phyloP scores from a whole-genome alignment of 2,113 vertebrate genomes.

The Pampusana beccarii region DNA sequence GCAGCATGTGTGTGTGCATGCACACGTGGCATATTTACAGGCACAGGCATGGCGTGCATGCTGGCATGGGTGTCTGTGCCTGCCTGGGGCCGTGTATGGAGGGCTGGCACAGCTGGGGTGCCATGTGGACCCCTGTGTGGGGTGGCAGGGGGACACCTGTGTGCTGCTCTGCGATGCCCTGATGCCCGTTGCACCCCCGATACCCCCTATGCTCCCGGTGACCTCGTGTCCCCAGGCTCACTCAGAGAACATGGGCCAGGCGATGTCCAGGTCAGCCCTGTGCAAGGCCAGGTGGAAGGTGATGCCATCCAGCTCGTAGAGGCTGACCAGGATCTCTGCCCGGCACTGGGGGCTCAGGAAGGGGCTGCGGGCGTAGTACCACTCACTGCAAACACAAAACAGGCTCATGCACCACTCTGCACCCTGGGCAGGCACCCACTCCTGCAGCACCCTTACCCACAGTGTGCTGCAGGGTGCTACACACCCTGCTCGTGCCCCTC shows the following conservation, averaged over 20 bases:
- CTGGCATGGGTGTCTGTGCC: background rate
- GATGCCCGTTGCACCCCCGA: no score
- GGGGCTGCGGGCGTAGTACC: constrained; percentile 78
- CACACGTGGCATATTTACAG: background rate
- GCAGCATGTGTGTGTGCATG: fast-evolving
- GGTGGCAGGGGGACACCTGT: no score
- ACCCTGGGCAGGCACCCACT: fast-evolving
- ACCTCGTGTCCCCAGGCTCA: background rate
- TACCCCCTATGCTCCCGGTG: no score
- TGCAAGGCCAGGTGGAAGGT: constrained; percentile 69
- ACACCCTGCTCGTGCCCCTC: fast-evolving
- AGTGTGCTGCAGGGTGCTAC: background rate
- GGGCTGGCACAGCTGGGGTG: background rate
- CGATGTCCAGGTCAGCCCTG: constrained; percentile 68
- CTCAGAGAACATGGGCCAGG: constrained; percentile 74
- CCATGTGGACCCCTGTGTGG: fast-evolving
- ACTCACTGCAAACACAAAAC: constrained; percentile 61
- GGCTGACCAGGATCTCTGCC: constrained; percentile 68
- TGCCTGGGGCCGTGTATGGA: background rate
- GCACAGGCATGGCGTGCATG: fast-evolving
- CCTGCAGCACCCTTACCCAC: background rate
- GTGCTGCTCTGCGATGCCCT: background rate
- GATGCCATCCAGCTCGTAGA: constrained; percentile 72
- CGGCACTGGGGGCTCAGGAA: constrained; percentile 57
- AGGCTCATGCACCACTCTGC: fast-evolving